Evolutionary conservation across 2,113 vertebrate species (phyloP), one percentile per base, ranked within the genome.

Genomic region (Dolichotis patagonum): DNA sequence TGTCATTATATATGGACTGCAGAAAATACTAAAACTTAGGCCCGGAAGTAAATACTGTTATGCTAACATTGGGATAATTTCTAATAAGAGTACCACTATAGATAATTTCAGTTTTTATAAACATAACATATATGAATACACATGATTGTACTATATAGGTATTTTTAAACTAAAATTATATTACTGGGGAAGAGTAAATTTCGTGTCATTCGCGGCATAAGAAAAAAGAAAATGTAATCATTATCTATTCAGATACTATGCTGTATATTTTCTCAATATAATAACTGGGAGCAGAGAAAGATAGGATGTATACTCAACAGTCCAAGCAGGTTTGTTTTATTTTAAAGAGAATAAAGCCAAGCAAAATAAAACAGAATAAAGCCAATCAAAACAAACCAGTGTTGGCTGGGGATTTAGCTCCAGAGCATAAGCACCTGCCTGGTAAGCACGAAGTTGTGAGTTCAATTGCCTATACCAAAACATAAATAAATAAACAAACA

Each of bases 21-120:
- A n/a, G 38, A 90, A 93, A 96, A 92, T 82, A 94, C 96, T 95
- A 4, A 69, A 56, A 84, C 73, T 86, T 63, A 89, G 90, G 95
- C 71, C 85, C 88, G 41, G 67, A 83, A 58, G 43, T 93, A 85
- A 83, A 38, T 28, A 35, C 84, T 91, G 43, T 56, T 38, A 10
- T 86, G 95, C 58, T 94, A 88, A 85, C 92, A 22, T 62, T 85
- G 8, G 63, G 26, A 13, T 97, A 69, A 94, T 87, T 85, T 96
- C 94, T 95, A 91, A 52, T 96, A 93, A 96, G 94, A 89, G 30
- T 85, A 93, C 24, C 77, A 0, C 38, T 87, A 30, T 92, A 62
- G 32, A 67, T 86, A 14, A 35, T 96, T 96, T 46, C 83, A 7
- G 49, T 69, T 82, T 94, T 93, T 96, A 38, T 38, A 56, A 94